A percentile compares a stretch with the other conserved stretches of the same genome.
phyloP scores from a whole-genome alignment of 1,140 invertebrate species.

The Cepaea nemoralis region DNA sequence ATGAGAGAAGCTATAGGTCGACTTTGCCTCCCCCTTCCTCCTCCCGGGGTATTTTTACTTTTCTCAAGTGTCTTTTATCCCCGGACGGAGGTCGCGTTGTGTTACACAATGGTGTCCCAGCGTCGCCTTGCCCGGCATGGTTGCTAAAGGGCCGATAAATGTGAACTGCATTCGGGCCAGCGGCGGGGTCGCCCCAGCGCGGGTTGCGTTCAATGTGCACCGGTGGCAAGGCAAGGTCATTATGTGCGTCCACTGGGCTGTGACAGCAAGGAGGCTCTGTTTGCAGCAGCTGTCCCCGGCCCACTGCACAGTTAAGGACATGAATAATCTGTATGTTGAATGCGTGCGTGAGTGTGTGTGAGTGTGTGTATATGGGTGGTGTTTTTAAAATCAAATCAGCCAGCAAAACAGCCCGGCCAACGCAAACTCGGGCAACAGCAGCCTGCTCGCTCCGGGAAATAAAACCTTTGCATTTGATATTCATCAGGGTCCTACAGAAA shows the following conservation, averaged over 20 bases:
- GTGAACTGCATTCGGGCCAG: not conserved
- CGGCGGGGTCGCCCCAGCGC: not conserved
- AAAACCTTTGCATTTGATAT: not conserved
- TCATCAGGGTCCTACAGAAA: not conserved
- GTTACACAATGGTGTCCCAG: not conserved
- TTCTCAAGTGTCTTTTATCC: not conserved
- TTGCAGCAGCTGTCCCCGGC: conserved; percentile 33
- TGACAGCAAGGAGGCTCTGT: not conserved
- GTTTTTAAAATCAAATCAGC: too few species aligned
- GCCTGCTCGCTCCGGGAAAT: not conserved
- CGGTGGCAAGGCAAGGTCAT: conserved; percentile 22
- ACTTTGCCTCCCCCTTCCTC: not conserved
- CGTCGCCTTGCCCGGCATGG: not conserved
- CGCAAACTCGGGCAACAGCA: not conserved
- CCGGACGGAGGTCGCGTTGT: not conserved
- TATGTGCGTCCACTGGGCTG: conserved; percentile 7
- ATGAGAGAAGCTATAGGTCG: not conserved
- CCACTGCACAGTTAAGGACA: conserved; percentile 19
- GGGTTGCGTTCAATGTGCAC: conserved; percentile 3
- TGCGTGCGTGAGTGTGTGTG: too few species aligned
- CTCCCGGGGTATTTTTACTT: not conserved
- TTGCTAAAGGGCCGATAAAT: not conserved
- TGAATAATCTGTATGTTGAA: not conserved
- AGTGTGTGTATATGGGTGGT: too few species aligned
- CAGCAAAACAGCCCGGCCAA: not conserved